Evolutionary conservation across 2,113 vertebrate genomes (phyloP), one percentile per base, ranked within the genome.

Genomic region (Empidonax alnorum): DNA sequence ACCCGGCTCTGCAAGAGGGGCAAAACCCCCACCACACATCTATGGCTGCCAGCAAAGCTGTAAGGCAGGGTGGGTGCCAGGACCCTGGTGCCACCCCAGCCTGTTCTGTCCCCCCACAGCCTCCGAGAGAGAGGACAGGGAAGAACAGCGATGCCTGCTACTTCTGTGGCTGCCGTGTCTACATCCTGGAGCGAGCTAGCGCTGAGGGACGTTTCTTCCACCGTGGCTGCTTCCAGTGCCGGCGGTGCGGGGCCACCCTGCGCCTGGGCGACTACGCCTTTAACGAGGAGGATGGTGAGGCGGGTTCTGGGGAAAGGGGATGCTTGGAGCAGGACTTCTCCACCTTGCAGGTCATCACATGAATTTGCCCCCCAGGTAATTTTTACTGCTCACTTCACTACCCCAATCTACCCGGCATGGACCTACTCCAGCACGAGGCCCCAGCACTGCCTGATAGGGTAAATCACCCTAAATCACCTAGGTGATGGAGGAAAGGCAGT

Each of bases 201-300:
- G 98, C 98, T 0, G 97, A 99, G 49, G 99, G 98, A 81, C 98
- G 87, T 90, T 99, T 99, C 98, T 99, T 99, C 98, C 99, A 99
- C 92, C 98, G 99, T 9, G 96, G 98, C 94, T 99, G 99, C 97
- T 99, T 99, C 98, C 97, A 95, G 74, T 99, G 99, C 96, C 81
- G 93, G 35, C 79, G 2, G 49, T 99, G 99, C 47, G 87, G 98
- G 84, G 97, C 98, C 96, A 99, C 98, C 0, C 94, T 99, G 87
- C 97, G 99, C 90, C 98, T 98, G 67, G 98, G 99, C 3, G 98
- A 98, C 83, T 99, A 99, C 39, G 65, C 96, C 93, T 99, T 98
- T 42, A 37, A 98, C 58, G 95, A 97, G 73, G 90, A 86, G 37
- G 98, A 98, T 53, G 99, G 99, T 99, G 90, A 98, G 98, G 47